phyloP scores from a whole-genome alignment of 53 echinoderm and acorn worm species.

The Holothuria leucospilota region DNA sequence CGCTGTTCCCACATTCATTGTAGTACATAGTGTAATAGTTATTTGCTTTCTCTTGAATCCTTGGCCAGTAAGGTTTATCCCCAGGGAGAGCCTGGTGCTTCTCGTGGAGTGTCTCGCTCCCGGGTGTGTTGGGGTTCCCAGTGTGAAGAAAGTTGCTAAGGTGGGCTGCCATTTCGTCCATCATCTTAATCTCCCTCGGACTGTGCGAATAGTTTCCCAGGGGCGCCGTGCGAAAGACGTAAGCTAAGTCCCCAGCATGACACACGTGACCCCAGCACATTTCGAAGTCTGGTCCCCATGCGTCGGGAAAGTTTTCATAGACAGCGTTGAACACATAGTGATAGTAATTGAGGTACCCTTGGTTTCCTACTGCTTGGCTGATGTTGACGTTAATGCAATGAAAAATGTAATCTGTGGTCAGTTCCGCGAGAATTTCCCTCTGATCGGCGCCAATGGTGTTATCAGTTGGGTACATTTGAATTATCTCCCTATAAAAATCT shows the following conservation, averaged over 20 bases:
- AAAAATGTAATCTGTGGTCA: conserved; percentile 48
- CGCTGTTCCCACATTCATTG: conserved; percentile 46
- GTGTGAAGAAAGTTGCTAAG: conserved; percentile 54
- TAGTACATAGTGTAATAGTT: conserved; percentile 26
- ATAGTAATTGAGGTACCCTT: conserved; percentile 14
- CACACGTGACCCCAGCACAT: conserved; percentile 49
- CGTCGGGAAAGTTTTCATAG: conserved; percentile 39
- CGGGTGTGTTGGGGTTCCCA: conserved; percentile 46
- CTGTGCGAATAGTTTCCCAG: conserved; percentile 42
- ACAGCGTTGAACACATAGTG: conserved; percentile 49
- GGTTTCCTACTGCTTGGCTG: conserved; percentile 18
- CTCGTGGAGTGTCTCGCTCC: not conserved
- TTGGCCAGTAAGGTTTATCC: conserved; percentile 42
- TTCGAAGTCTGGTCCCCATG: conserved; percentile 48
- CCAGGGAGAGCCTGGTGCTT: conserved; percentile 30
- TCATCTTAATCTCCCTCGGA: conserved; percentile 16
- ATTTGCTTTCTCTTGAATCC: conserved; percentile 25
- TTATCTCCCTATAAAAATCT: conserved; percentile 32
- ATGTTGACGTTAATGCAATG: conserved; percentile 30
- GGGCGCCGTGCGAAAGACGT: conserved; percentile 49
- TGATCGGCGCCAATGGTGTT: conserved; percentile 39
- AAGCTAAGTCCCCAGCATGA: conserved; percentile 45
- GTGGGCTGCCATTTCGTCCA: conserved; percentile 45
- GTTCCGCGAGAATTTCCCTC: conserved; percentile 36
- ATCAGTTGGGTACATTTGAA: conserved; percentile 34